Percentiles rank a stretch among this genome's conserved stretches.
These are phyloP conservation scores for Ectobius pallidus DNA, from an alignment of 2,888 invertebrate genomes.

Conservation along the genomic window DNA sequence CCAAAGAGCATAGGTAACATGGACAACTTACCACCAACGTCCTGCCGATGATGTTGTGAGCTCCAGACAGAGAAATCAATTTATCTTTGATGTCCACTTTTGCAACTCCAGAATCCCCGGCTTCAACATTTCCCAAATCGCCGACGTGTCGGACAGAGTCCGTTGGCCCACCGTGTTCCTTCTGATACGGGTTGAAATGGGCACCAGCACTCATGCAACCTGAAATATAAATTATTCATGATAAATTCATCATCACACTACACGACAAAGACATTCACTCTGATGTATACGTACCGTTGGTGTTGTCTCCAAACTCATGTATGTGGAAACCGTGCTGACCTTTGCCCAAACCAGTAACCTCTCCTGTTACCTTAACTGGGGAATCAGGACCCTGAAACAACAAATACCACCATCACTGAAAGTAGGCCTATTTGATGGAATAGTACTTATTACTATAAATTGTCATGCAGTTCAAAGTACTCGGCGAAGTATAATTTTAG, in stretches of 20 bases:
- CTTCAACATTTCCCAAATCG: slow-evolving; percentile 86
- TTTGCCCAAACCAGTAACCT: slow-evolving; percentile 76
- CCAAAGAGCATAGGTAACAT: no score
- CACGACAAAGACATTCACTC: not conserved
- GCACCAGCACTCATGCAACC: slow-evolving; percentile 91
- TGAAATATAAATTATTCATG: slow-evolving; percentile 42
- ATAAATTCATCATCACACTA: no score
- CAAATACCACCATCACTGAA: no score
- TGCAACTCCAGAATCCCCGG: slow-evolving; percentile 66
- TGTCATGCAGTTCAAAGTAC: no score
- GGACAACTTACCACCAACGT: slow-evolving; percentile 73
- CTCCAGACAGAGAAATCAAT: slow-evolving; percentile 69
- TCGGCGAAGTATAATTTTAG: no score
- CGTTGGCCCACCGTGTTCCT: slow-evolving; percentile 83
- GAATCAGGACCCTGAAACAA: slow-evolving; percentile 44
- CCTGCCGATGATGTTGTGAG: slow-evolving; percentile 80
- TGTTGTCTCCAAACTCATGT: slow-evolving; percentile 96
- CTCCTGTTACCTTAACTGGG: slow-evolving; percentile 69
- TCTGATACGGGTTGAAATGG: slow-evolving; percentile 86
- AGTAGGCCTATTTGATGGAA: no score
- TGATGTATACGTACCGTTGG: slow-evolving; percentile 79
- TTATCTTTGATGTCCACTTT: slow-evolving; percentile 69
- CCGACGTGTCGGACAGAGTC: slow-evolving; percentile 81
- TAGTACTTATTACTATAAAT: no score
- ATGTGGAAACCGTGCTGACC: slow-evolving; percentile 92